Conservation (phyloP, 2,797 vertebrate species). For the Dermochelys coriacea region DNA sequence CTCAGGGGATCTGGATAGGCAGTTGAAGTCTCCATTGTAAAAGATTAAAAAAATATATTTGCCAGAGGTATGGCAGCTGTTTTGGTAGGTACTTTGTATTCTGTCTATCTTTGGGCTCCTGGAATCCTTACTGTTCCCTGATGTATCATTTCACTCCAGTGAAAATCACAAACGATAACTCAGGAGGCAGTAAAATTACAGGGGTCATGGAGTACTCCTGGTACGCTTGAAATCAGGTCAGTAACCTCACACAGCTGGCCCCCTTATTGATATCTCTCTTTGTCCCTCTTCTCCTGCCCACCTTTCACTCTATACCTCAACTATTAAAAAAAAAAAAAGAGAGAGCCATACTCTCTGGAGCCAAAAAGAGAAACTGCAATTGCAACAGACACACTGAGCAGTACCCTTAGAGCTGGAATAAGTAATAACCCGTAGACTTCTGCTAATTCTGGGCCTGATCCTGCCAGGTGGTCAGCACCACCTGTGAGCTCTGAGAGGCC, state of each 20-base stretch:
- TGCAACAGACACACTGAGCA: conserved; percentile 37
- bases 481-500: neutral
- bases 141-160: conserved; percentile 56
- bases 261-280: conserved; percentile 41
- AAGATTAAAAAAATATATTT: conserved; percentile 39
- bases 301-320: conserved; percentile 11
- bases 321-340: neutral
- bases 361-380: conserved; percentile 40
- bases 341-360: neutral
- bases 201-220: conserved; percentile 2
- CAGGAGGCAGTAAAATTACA: conserved; percentile 63
- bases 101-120: conserved; percentile 44
- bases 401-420: conserved; percentile 25
- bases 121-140: conserved; percentile 49
- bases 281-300: conserved; percentile 2
- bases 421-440: neutral
- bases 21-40: conserved; percentile 22
- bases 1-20: neutral
- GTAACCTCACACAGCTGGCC: conserved; percentile 56
- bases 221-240: conserved; percentile 41
- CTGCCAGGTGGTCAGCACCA: neutral
- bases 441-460: neutral
- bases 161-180: conserved; percentile 70
- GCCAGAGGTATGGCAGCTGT: neutral
- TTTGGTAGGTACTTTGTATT: conserved; percentile 46